phyloP scores from a whole-genome alignment of 2,888 invertebrate genomes.

The Molanna angustata region DNA sequence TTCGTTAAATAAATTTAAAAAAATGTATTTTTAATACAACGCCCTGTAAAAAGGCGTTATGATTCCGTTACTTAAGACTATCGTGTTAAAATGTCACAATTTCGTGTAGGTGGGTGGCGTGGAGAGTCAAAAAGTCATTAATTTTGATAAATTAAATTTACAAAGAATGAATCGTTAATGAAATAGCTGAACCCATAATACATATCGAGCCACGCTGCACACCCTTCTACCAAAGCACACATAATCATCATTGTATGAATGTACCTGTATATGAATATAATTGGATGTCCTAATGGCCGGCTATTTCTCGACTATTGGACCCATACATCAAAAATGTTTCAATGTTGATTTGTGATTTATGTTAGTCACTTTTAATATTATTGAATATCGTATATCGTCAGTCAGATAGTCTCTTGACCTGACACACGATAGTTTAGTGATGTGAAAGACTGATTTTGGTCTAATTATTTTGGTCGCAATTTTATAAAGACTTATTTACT shows the following conservation, averaged over 20 bases:
- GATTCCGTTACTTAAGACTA: too few relatives aligned
- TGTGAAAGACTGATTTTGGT: too few relatives aligned
- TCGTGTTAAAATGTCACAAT: conserved; percentile 19
- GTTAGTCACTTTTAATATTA: not conserved
- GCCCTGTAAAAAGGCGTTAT: too few relatives aligned
- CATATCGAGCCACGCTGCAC: conserved; percentile 6
- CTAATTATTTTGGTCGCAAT: too few relatives aligned
- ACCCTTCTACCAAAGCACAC: not conserved
- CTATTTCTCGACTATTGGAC: conserved; percentile 48
- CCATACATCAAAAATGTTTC: conserved; percentile 38
- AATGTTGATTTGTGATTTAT: conserved; percentile 7
- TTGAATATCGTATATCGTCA: too few relatives aligned
- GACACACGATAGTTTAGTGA: too few relatives aligned
- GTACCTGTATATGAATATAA: not conserved
- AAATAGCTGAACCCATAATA: conserved; percentile 14
- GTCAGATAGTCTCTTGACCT: too few relatives aligned
- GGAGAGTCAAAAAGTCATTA: conserved; percentile 25
- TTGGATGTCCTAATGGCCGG: conserved; percentile 17
- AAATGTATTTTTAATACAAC: too few relatives aligned
- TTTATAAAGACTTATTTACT: too few relatives aligned
- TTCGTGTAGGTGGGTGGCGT: conserved; percentile 16
- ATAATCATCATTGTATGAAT: not conserved
- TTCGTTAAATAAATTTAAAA: too few relatives aligned
- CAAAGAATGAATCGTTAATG: conserved; percentile 25
- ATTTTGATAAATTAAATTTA: conserved; percentile 32